A percentile compares a stretch with the other conserved stretches of the same genome.
Evolutionary conservation across 1,140 invertebrate species (phyloP).

Genomic region (Alviniconcha marisindica): DNA sequence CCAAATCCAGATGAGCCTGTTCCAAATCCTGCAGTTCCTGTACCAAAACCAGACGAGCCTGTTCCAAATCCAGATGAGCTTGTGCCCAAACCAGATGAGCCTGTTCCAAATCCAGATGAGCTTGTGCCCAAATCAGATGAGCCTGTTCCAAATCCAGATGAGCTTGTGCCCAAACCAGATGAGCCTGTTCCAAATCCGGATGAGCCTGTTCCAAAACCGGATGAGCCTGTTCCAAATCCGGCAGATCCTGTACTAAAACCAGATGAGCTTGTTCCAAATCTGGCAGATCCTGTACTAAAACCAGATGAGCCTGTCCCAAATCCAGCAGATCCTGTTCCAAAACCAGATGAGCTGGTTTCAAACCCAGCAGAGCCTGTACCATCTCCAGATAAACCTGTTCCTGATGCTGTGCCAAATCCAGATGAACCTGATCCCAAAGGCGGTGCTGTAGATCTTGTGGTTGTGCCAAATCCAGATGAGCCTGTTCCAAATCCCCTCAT

Average conservation of each 20-base stretch:
- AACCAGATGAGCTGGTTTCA: not conserved
- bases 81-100: not conserved
- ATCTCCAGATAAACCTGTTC: not conserved
- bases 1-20: slow-evolving; percentile 29
- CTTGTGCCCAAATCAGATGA: slow-evolving; percentile 21
- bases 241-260: slow-evolving; percentile 26
- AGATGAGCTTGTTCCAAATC: not conserved
- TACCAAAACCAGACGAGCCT: slow-evolving; percentile 35
- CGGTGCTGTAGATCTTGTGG: not conserved
- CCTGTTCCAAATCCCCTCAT: slow-evolving; percentile 25
- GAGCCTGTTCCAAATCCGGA: slow-evolving; percentile 23
- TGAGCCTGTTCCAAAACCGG: not conserved
- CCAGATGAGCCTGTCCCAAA: not conserved
- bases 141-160: slow-evolving; percentile 26
- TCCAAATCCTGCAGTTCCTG: not conserved
- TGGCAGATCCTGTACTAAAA: slow-evolving; percentile 16
- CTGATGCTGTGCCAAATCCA: not conserved
- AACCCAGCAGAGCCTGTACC: not conserved
- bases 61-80: slow-evolving; percentile 15
- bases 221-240: not conserved
- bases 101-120: slow-evolving; percentile 38
- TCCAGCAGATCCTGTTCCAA: slow-evolving; percentile 28
- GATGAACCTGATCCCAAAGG: not conserved
- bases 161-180: not conserved
- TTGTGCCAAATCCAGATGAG: slow-evolving; percentile 24